phyloP scores from a whole-genome alignment of 2,797 vertebrate genomes.

The Leptodactylus fallax region DNA sequence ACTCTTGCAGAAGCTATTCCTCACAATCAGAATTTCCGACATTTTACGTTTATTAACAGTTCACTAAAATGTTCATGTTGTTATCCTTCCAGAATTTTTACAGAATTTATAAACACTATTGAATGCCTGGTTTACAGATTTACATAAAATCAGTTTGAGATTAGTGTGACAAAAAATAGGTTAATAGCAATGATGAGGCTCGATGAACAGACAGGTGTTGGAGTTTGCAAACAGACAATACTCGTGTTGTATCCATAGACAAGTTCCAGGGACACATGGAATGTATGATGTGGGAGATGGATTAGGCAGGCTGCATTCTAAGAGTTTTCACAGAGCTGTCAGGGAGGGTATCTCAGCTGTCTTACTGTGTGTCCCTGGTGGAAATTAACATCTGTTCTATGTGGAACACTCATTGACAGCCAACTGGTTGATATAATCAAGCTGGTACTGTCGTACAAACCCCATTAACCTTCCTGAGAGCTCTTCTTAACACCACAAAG shows the following conservation, averaged over 20 bases:
- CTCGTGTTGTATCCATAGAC: slow-evolving; percentile 35
- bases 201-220: slow-evolving; percentile 38
- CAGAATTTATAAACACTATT: neutral
- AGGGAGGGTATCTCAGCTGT: slow-evolving; percentile 51
- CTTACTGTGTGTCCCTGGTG: slow-evolving; percentile 48
- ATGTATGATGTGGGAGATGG: slow-evolving; percentile 52
- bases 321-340: slow-evolving; percentile 55
- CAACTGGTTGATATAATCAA: slow-evolving; percentile 47
- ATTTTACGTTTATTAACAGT: too few relatives aligned
- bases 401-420: slow-evolving; percentile 36
- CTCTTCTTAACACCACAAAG: neutral
- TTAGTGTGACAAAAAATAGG: neutral
- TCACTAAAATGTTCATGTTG: too few relatives aligned
- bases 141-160: too few relatives aligned
- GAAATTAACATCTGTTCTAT: slow-evolving; percentile 49
- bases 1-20: too few relatives aligned
- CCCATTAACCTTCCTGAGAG: slow-evolving; percentile 39
- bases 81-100: too few relatives aligned
- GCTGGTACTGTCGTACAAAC: slow-evolving; percentile 26
- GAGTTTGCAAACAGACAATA: slow-evolving; percentile 41
- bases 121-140: too few relatives aligned
- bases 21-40: too few relatives aligned
- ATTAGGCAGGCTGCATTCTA: slow-evolving; percentile 36
- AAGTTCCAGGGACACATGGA: slow-evolving; percentile 44
- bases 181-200: slow-evolving; percentile 21